Evolutionary conservation across 2,797 vertebrate genomes (phyloP), one percentile per base, ranked within the genome.

Genomic region (Chrysocyon brachyurus): DNA sequence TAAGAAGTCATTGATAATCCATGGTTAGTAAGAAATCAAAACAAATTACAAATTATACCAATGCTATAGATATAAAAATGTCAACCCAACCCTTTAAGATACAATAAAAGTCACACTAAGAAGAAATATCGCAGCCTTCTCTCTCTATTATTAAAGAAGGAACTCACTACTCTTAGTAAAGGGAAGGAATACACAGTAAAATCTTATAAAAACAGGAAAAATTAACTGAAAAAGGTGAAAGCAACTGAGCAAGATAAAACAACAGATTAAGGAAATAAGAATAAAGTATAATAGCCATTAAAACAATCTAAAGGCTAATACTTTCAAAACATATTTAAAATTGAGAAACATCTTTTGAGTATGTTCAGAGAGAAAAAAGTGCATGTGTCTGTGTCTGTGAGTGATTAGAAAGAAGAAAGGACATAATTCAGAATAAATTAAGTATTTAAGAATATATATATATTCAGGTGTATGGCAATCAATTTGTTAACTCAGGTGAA

Each of bases 321-420:
- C 12, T 54, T 59, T 78, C 26, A 40, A 92, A 87, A 70, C 61
- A 12, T 59, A 12, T 78, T 33, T 31, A 77, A 90, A 89, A 57
- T 5, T 86, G 11, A 77, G 24, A 85, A 87, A 63, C 0, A 6
- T 56, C 24, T 79, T 92, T 33, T 49, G 17, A 79, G 40, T 79
- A 66, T 63, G n/a, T 31, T 64, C 2, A 36, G 5, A 11, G 46
- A 14, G 33, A 46, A 61, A 70, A 59, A 31, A 54, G 52, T 6
- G 11, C 22, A 17, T 59, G 22, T 63, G 7, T 40, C 40, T 40
- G 40, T 46, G 40, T 46, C 7, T 5, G n/a, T 11, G n/a, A 68
- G 66, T 68, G 66, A 86, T 89, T 68, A 97, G 21, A 91, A 93
- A 93, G 12, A 52, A 87, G 40, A 93, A 84, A 87, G 10, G 72